Evolutionary conservation across 2,113 vertebrate species (phyloP).

Genomic region (Mobula birostris): DNA sequence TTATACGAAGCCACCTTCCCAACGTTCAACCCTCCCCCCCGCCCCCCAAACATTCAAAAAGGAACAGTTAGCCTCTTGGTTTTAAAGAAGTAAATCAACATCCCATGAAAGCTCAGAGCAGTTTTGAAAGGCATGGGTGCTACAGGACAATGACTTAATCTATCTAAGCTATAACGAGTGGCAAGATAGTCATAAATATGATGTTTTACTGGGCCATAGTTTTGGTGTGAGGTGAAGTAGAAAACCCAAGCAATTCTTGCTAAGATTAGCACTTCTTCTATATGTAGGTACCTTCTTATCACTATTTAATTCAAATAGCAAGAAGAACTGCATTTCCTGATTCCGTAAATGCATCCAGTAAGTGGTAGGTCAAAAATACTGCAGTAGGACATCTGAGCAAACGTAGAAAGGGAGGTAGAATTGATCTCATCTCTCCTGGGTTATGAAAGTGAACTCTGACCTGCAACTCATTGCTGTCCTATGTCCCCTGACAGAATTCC

Average conservation of each 20-base stretch:
- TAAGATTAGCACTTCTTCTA: background rate
- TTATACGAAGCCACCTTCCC: background rate
- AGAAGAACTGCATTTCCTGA: background rate
- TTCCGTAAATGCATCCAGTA: background rate
- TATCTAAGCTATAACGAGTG: background rate
- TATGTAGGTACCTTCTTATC: background rate
- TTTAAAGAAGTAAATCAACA: background rate
- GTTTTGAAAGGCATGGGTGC: background rate
- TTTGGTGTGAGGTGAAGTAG: background rate
- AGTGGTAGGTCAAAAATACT: background rate
- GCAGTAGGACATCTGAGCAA: too few species aligned
- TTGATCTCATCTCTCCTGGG: background rate
- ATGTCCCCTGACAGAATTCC: background rate
- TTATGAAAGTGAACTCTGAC: background rate
- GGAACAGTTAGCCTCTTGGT: background rate
- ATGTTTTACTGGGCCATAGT: background rate
- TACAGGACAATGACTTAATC: constrained; percentile 6
- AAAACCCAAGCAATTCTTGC: background rate
- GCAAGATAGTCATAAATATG: background rate
- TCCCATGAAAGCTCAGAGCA: background rate
- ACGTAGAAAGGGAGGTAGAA: background rate
- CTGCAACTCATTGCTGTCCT: background rate
- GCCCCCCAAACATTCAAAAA: too few species aligned
- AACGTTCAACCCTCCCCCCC: background rate
- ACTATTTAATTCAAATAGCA: background rate